phyloP scores from a whole-genome alignment of 2,888 invertebrate species.

The Drosophila prolongata region DNA sequence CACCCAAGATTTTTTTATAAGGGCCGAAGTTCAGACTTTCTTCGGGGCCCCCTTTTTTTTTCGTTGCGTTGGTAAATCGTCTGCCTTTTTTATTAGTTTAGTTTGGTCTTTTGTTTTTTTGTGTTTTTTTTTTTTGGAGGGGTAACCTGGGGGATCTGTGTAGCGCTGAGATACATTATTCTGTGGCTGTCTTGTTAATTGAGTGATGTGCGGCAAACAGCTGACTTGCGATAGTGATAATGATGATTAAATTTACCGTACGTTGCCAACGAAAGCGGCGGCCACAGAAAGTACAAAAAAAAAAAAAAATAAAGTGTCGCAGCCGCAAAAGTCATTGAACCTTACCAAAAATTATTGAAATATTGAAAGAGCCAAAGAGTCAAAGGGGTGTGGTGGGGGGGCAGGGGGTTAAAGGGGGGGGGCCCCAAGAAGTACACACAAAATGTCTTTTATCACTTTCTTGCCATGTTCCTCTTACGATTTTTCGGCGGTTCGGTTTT shows the following conservation, averaged over 20 bases:
- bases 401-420: background rate
- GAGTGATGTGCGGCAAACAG: slow-evolving; percentile 52
- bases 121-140: background rate
- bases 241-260: slow-evolving; percentile 71
- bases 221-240: slow-evolving; percentile 60
- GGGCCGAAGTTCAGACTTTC: slow-evolving; percentile 47
- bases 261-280: slow-evolving; percentile 33
- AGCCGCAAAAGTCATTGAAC: slow-evolving; percentile 67
- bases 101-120: slow-evolving; percentile 13
- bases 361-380: slow-evolving; percentile 35
- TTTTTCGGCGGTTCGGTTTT: slow-evolving; percentile 21
- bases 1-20: background rate
- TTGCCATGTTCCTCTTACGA: slow-evolving; percentile 14
- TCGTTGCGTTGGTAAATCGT: slow-evolving; percentile 69
- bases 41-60: slow-evolving; percentile 19
- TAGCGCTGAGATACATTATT: slow-evolving; percentile 18
- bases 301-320: slow-evolving; percentile 42
- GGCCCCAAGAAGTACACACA: slow-evolving; percentile 16
- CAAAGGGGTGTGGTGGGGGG: background rate
- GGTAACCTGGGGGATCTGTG: slow-evolving; percentile 22
- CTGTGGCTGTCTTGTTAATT: slow-evolving; percentile 27
- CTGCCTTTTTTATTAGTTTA: slow-evolving; percentile 37
- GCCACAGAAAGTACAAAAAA: background rate
- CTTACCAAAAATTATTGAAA: slow-evolving; percentile 59
- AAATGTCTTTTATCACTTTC: slow-evolving; percentile 59